phyloP scores from a whole-genome alignment of 2,888 invertebrate species.

The Quadriops clusia region DNA sequence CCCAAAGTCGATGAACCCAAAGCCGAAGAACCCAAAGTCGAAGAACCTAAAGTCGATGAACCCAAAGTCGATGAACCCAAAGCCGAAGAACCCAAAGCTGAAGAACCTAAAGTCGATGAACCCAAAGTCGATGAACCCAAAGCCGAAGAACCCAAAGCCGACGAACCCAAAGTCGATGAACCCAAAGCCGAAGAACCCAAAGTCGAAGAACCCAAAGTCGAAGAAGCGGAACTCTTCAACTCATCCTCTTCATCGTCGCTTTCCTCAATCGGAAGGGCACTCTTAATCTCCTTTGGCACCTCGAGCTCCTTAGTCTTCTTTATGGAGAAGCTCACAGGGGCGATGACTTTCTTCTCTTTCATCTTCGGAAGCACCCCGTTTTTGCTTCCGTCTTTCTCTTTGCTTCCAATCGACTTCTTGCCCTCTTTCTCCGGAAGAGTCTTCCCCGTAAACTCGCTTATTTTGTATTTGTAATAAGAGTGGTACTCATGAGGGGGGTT shows the following conservation, averaged over 20 bases:
- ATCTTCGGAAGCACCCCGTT: slow-evolving; percentile 16
- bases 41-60: too few relatives aligned
- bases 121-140: too few relatives aligned
- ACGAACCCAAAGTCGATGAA: too few relatives aligned
- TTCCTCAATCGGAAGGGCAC: slow-evolving; percentile 63
- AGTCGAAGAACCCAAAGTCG: too few relatives aligned
- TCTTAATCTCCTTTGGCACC: slow-evolving; percentile 42
- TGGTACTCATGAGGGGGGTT: slow-evolving; percentile 65
- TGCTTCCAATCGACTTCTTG: slow-evolving; percentile 20
- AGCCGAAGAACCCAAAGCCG: too few relatives aligned
- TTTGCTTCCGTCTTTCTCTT: slow-evolving; percentile 8
- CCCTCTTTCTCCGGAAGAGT: slow-evolving; percentile 28
- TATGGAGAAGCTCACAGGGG: slow-evolving; percentile 74
- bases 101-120: too few relatives aligned
- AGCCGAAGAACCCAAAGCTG: too few relatives aligned
- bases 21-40: too few relatives aligned
- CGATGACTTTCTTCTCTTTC: slow-evolving; percentile 35
- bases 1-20: too few relatives aligned
- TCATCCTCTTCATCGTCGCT: slow-evolving; percentile 65
- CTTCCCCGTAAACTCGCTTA: slow-evolving; percentile 37
- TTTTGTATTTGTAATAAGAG: slow-evolving; percentile 67
- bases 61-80: too few relatives aligned
- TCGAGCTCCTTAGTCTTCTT: slow-evolving; percentile 58
- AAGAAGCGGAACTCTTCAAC: too few relatives aligned
- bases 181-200: too few relatives aligned